Evolutionary conservation across 2,113 vertebrate genomes (phyloP).

Genomic region (Ptyas mucosa): DNA sequence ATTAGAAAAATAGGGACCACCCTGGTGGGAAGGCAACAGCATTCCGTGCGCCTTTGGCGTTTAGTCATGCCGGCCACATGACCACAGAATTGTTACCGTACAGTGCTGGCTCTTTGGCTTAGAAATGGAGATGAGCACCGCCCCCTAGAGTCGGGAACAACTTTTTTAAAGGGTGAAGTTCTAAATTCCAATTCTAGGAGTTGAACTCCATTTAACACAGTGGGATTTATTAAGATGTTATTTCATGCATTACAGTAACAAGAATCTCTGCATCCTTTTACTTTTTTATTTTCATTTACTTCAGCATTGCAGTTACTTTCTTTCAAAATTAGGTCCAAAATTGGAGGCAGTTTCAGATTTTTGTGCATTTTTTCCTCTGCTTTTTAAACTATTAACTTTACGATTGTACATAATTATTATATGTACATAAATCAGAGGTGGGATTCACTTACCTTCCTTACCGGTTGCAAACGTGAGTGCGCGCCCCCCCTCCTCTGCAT

Average conservation of each 20-base stretch:
- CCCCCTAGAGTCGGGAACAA: too few species aligned
- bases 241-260: background rate
- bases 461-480: too few species aligned
- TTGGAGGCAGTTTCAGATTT: background rate
- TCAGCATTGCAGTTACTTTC: constrained; percentile 30
- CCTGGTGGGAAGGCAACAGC: too few species aligned
- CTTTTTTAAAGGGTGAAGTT: background rate
- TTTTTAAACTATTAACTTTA: background rate
- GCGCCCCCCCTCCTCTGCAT: too few species aligned
- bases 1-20: too few species aligned
- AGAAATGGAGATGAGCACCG: too few species aligned
- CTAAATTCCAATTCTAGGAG: background rate
- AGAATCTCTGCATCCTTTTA: background rate
- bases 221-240: background rate
- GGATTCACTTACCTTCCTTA: too few species aligned
- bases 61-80: too few species aligned
- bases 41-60: too few species aligned
- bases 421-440: background rate
- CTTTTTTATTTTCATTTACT: constrained; percentile 13
- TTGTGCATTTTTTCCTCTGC: background rate
- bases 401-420: background rate
- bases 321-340: background rate
- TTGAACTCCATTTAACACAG: background rate
- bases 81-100: too few species aligned
- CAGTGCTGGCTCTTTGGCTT: too few species aligned